These are phyloP conservation scores for Anthopleura sola DNA, from an alignment of 64 coral and sea anemone species.

Conservation along the genomic window DNA sequence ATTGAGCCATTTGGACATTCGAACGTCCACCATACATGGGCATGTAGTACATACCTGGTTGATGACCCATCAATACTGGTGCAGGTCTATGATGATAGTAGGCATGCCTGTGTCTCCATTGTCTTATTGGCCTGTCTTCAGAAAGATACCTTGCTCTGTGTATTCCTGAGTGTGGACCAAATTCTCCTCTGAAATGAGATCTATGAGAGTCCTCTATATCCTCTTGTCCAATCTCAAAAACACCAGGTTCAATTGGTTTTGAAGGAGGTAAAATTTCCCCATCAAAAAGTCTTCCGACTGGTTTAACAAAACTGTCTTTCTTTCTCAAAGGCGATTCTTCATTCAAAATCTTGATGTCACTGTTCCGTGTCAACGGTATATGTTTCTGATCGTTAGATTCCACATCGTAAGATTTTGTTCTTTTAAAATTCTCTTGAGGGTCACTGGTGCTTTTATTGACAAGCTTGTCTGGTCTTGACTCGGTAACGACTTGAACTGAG, in stretches of 20 bases:
- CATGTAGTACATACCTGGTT: conserved; percentile 18
- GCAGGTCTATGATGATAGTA: conserved; percentile 1
- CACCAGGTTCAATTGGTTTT: conserved; percentile 29
- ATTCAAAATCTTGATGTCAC: background rate
- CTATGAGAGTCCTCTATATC: conserved; percentile 1
- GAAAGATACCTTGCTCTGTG: background rate
- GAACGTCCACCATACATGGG: conserved; percentile 19
- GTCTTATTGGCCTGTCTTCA: background rate
- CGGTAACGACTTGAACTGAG: background rate
- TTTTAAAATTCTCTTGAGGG: background rate
- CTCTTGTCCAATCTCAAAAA: conserved; percentile 38
- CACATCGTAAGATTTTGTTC: background rate
- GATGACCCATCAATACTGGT: conserved; percentile 21
- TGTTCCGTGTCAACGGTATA: background rate
- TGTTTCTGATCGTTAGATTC: background rate
- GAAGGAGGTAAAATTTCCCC: conserved; percentile 7
- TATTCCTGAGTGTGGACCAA: background rate
- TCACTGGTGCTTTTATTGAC: background rate
- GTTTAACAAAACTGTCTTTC: background rate
- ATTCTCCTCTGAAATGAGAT: background rate
- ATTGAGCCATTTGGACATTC: background rate
- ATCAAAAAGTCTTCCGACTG: background rate
- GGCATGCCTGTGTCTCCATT: background rate
- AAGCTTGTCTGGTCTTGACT: background rate
- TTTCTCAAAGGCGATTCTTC: background rate